Percentiles rank a stretch among this genome's conserved stretches.
Conservation (phyloP, 2,113 vertebrate species). For the Miniopterus natalensis region DNA sequence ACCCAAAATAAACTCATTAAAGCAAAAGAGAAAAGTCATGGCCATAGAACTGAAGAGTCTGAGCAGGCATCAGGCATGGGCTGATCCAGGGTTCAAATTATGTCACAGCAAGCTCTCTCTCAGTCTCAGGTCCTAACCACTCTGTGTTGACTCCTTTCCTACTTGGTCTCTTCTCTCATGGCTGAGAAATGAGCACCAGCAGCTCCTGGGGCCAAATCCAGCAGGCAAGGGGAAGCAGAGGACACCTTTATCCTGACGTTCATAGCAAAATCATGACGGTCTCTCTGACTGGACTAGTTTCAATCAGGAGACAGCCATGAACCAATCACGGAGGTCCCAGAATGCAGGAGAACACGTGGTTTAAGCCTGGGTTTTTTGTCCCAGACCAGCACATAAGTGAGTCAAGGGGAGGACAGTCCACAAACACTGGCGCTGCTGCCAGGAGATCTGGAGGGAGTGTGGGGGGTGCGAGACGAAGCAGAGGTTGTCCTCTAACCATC, state of each 20-base stretch:
- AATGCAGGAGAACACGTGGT: background rate
- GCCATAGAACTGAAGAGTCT: background rate
- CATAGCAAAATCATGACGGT: background rate
- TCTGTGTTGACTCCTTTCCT: background rate
- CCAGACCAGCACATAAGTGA: background rate
- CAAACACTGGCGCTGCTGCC: background rate
- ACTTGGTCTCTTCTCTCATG: background rate
- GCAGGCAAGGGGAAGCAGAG: background rate
- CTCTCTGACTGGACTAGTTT: background rate
- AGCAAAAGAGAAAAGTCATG: conserved; percentile 4
- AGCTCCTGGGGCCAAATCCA: background rate
- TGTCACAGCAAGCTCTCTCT: background rate
- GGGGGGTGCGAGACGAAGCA: background rate
- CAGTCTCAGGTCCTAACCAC: background rate
- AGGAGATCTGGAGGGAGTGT: background rate
- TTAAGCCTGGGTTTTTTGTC: background rate
- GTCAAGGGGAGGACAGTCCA: background rate
- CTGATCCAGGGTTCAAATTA: background rate
- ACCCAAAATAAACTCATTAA: background rate
- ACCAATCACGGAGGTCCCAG: background rate
- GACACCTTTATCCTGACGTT: background rate
- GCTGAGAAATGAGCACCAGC: background rate
- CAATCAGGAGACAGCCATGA: background rate
- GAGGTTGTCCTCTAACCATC: background rate
- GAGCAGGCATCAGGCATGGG: background rate